Evolutionary conservation across 2,797 vertebrate species (phyloP).

Genomic region (Gila robusta): DNA sequence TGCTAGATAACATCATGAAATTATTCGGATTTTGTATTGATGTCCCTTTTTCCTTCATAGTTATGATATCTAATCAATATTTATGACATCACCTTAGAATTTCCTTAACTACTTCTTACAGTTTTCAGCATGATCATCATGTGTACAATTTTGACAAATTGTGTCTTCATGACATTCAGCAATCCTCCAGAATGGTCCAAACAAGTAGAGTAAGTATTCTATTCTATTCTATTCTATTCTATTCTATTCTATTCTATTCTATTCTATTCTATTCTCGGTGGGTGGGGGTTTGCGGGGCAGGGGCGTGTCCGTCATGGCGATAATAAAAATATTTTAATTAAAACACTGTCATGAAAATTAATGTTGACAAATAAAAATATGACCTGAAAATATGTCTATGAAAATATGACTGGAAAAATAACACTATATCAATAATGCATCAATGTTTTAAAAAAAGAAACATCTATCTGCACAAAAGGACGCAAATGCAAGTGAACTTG

Average conservation of each 20-base stretch:
- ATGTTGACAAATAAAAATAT: neutral
- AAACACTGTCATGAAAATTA: neutral
- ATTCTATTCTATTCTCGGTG: too few relatives aligned
- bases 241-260: neutral
- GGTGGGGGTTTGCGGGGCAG: neutral
- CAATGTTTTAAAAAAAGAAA: too few relatives aligned
- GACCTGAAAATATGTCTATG: neutral
- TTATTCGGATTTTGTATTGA: neutral
- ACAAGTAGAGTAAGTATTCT: slow-evolving; percentile 96
- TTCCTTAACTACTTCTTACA: slow-evolving; percentile 82
- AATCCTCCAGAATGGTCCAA: slow-evolving; percentile 99
- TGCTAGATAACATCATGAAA: neutral
- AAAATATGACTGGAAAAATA: neutral
- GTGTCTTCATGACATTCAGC: slow-evolving; percentile 99
- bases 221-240: slow-evolving; percentile 3
- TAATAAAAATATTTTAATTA: neutral
- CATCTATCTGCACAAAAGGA: neutral
- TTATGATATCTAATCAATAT: neutral
- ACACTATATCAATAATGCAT: too few relatives aligned
- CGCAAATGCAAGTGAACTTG: too few relatives aligned
- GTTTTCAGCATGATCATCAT: slow-evolving; percentile 99
- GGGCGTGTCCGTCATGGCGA: neutral
- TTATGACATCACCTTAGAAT: neutral
- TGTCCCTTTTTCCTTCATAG: neutral
- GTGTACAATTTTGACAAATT: slow-evolving; percentile 99